Base-by-base conservation (phyloP, 2,888 invertebrate species). In the Piscicola geometra region DNA sequence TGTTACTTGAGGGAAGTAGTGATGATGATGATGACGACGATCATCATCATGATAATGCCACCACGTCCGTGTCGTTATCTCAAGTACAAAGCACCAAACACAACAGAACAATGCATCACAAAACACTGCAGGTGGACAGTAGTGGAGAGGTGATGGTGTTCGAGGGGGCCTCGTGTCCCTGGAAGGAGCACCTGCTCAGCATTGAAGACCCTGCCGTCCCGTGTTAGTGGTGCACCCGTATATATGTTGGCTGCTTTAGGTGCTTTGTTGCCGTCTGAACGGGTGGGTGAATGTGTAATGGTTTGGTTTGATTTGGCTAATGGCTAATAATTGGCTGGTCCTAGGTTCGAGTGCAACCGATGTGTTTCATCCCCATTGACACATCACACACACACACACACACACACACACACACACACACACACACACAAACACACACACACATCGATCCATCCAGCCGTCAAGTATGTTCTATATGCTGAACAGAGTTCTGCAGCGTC, bases 161-260 rank as follows among this genome's bases (percentile, higher is more conserved):
- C 15, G 85, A 84, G 0, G 76, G 82, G 52, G 89, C 89, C 75
- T 87, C 89, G 1, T 90, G 91, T 81, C 95, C 97, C 0, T 99
- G 96, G 96, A 93, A 93, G 82, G 91, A 92, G 75, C 96, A 97
- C 85, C 87, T 97, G 70, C 90, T 90, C 81, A 88, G 89, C 67
- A 83, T 98, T 75, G 98, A 99, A 87, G 88, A 89, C 76, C 91
- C 92, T 82, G 83, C 90, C 81, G 87, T 78, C 21, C 50, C 50
- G 9, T 47, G 50, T 47, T 9, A 47, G 50, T 47, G n/a, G n/a
- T n/a, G n/a, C n/a, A n/a, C n/a, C n/a, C n/a, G n/a, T n/a, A n/a
- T n/a, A n/a, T n/a, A n/a, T n/a, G n/a, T n/a, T n/a, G n/a, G n/a
- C n/a, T n/a, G n/a, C n/a, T n/a, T n/a, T n/a, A n/a, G n/a, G n/a